Evolutionary conservation across 1,140 invertebrate species (phyloP), one percentile per base, ranked within the genome.

Genomic region (Drosophila repletoides): DNA sequence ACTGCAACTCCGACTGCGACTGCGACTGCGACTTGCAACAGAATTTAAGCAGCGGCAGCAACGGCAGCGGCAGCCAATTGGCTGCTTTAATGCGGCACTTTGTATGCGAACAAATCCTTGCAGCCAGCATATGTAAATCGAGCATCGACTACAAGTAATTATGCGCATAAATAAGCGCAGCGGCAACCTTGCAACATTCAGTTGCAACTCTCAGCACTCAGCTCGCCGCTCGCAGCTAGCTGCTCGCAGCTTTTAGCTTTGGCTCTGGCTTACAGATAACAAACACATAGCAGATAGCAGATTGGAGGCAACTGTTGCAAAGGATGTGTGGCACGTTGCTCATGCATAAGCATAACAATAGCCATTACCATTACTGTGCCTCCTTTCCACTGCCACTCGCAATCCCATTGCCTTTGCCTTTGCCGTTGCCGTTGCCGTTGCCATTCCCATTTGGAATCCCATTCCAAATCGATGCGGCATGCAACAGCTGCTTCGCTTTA

Each of bases 331-430:
- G 63, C 53, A 66, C 53, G 63, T 66, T 26, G 43, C 79, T 84
- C 80, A 84, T 86, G 79, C 80, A 84, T 83, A 83, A 84, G 74
- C 79, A 83, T 84, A 83, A 67, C 79, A 66, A 67, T 72, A 52
- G 28, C 64, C 49, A 67, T 70, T 56, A 40, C 51, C 66, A 69
- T 76, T 60, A 61, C 77, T 14, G 17, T 41, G 51, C 51, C 38
- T 3, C 38, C 1, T 2, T 12, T 24, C 6, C 21, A 2, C 19
- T 9, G 7, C 1, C 26, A 5, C 43, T 28, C n/a, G 24, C 41
- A n/a, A n/a, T n/a, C n/a, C n/a, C n/a, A n/a, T n/a, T n/a, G n/a
- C n/a, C n/a, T n/a, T n/a, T n/a, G n/a, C n/a, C n/a, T n/a, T n/a
- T n/a, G n/a, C n/a, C n/a, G n/a, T n/a, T n/a, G n/a, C n/a, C n/a